Evolutionary conservation across 1,140 invertebrate genomes (phyloP).

Genomic region (Lasioglossum albipes): DNA sequence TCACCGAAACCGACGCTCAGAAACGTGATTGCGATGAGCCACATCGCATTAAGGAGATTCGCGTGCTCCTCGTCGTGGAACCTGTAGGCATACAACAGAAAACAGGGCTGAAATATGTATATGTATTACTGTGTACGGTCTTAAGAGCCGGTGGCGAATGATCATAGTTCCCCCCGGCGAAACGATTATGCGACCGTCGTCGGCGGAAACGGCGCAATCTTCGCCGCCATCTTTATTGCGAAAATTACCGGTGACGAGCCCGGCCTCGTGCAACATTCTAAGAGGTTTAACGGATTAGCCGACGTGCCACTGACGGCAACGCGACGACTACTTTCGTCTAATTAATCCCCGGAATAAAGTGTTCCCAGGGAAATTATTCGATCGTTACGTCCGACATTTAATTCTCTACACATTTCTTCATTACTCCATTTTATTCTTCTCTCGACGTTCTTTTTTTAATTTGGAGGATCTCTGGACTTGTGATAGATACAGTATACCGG

Average conservation of each 20-base stretch:
- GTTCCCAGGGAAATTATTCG: no score
- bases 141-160: not conserved
- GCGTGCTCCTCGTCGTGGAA: conserved; percentile 98
- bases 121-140: not conserved
- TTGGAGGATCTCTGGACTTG: no score
- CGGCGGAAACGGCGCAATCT: not conserved
- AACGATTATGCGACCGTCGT: not conserved
- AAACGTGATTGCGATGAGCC: conserved; percentile 99
- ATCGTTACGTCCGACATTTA: no score
- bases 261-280: no score
- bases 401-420: no score
- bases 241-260: not conserved
- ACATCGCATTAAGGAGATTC: conserved; percentile 99
- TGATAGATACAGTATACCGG: no score
- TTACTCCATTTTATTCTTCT: no score
- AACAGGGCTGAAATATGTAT: conserved; percentile 25
- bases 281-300: no score
- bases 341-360: no score
- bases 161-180: not conserved
- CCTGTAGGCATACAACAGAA: conserved; percentile 79
- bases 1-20: conserved; percentile 99
- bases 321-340: no score
- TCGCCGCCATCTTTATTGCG: not conserved
- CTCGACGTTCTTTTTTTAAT: no score
- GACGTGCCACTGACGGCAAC: no score